Evolutionary conservation across 1,140 invertebrate genomes (phyloP), one percentile per base, ranked within the genome.

Genomic region (Euborellia annulipes): DNA sequence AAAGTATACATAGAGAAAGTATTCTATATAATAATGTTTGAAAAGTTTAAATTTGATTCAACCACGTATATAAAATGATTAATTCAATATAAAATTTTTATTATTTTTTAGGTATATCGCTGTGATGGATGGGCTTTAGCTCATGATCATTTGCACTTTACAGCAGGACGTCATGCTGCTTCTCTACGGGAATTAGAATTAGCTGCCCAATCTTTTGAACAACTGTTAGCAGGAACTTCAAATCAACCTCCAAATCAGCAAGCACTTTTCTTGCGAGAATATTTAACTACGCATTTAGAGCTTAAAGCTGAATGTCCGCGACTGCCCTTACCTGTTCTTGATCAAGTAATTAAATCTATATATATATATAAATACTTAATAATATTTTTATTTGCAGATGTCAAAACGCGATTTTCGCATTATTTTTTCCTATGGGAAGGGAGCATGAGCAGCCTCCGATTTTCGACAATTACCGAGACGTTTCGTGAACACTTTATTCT

Each of bases 81-180:
- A 8, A 9, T 22, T 7, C 48, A 13, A 19, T 27, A 17, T 38
- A 17, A 17, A 45, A 38, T 17, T 14, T 19, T 30, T 38, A 40
- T 47, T 3, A 52, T 49, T 48, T 53, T 55, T 13, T 52, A 82
- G 79, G 75, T 91, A 38, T 38, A 17, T 20, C 4, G n/a, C 18
- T 92, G 88, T 62, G 69, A 75, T 52, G 78, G 80, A 2, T 96
- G 91, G 91, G 79, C 79, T 43, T 70, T 94, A 46, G 85, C 91
- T 6, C 85, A 89, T 66, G 90, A 96, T 71, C 90, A 95, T 65
- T 92, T 96, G 54, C 80, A 92, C 62, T 92, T 88, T 60, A 92
- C 87, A 8, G 81, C 94, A 54, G 90, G 89, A 2, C 76, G 86
- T 50, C 82, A 92, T 60, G 86, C 86, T 16, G 76, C 80, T 50